Base-by-base conservation (phyloP, 2,888 invertebrate species). In the Endomychus coccineus region DNA sequence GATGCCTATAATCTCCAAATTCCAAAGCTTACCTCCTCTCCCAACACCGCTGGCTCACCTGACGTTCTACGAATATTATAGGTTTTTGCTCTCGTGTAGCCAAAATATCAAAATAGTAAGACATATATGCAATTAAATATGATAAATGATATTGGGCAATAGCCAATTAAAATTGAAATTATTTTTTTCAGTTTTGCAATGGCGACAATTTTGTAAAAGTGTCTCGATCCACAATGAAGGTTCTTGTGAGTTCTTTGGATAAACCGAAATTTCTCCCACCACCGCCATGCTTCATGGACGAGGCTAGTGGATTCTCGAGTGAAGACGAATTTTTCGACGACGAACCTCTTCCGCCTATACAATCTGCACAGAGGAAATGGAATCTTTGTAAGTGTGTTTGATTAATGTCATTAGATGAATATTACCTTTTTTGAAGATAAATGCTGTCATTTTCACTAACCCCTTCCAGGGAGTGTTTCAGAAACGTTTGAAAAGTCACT, bases 171-270 rank as follows among this genome's bases (percentile, higher is more conserved):
- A n/a, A n/a, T n/a, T 16, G n/a, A 12, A 3, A 6, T 33, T 33
- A 27, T 19, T 11, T 21, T 40, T 49, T 54, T 22, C 43, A 70
- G 66, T 49, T 55, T n/a, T 75, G 75, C 50, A 75, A 75, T 49
- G 54, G 59, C 13, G 64, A 64, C 31, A 64, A 63, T 42, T 74
- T 72, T 44, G 58, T 66, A 3, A 61, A 64, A 51, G 54, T 71
- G 10, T 54, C 67, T 1, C 61, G 57, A 35, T 55, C 62, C 0
- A 61, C 66, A 5, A 69, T 73, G 65, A 41, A 55, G 10, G 51
- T 57, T 7, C 48, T 70, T 16, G 50, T 51, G 49, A 27, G 54
- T 54, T n/a, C 29, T 27, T 10, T 43, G 12, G 14, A 19, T 7
- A 23, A 31, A 10, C 37, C 44, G 2, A 39, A 27, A 27, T 35